Conservation (phyloP, 2,888 invertebrate species). For the Platycheirus rosarum region DNA sequence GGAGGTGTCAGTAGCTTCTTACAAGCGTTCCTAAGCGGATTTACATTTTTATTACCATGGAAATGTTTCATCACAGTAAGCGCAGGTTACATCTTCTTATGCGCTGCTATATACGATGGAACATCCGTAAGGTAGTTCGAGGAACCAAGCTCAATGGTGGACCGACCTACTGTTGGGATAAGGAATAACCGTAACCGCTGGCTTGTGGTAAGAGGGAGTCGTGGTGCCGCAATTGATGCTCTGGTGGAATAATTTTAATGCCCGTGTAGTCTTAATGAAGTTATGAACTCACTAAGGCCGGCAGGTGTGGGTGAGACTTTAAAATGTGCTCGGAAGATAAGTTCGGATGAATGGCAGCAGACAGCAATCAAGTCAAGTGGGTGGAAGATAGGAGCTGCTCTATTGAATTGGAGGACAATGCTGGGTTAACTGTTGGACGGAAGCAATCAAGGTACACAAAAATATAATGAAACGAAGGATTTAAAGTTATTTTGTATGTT, state of each 20-base stretch:
- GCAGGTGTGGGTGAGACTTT: conserved; percentile 7
- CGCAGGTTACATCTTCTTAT: conserved; percentile 46
- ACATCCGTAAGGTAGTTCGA: conserved; percentile 25
- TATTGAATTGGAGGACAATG: conserved; percentile 20
- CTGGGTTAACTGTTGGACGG: background rate
- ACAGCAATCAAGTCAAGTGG: conserved; percentile 10
- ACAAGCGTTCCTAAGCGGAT: conserved; percentile 68
- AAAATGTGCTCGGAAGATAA: conserved; percentile 13
- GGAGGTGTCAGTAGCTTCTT: conserved; percentile 51
- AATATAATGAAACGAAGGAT: background rate
- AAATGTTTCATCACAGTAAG: conserved; percentile 56
- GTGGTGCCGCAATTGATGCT: conserved; percentile 44
- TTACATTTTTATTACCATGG: conserved; percentile 68
- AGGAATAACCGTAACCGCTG: conserved; percentile 31
- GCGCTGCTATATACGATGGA: background rate
- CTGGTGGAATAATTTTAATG: conserved; percentile 57
- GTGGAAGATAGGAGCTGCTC: conserved; percentile 18
- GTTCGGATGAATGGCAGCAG: conserved; percentile 8
- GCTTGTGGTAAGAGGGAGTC: background rate
- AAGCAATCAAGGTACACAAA: background rate
- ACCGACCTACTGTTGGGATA: conserved; percentile 32
- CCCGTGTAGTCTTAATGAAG: conserved; percentile 61
- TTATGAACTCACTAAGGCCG: conserved; percentile 51
- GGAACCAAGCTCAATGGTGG: background rate
- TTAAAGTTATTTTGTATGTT: background rate